Evolutionary conservation across 2,888 invertebrate genomes (phyloP).

Genomic region (Tipula vernalis): DNA sequence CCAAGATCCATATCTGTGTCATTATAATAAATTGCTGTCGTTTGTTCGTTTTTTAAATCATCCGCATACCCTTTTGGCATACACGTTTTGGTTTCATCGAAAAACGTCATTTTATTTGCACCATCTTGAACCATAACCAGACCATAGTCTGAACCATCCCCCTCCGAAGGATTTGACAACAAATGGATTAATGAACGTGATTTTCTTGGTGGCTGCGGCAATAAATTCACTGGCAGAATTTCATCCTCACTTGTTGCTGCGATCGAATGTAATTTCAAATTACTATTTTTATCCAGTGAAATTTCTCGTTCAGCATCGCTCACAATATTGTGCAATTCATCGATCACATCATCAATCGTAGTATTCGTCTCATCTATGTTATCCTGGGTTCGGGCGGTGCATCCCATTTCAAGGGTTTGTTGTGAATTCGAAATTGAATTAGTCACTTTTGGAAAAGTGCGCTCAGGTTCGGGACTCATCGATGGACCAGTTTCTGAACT

Average conservation of each 20-base stretch:
- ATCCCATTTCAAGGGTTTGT: not conserved
- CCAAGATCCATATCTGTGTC: slow-evolving; percentile 15
- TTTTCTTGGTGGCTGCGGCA: slow-evolving; percentile 70
- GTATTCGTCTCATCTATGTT: slow-evolving; percentile 37
- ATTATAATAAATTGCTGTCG: not conserved
- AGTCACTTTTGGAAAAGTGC: slow-evolving; percentile 28
- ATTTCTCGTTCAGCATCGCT: slow-evolving; percentile 68
- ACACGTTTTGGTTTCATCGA: slow-evolving; percentile 42
- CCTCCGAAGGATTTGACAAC: slow-evolving; percentile 47
- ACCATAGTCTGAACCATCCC: slow-evolving; percentile 33
- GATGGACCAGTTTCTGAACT: slow-evolving; percentile 63
- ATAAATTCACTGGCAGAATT: slow-evolving; percentile 63
- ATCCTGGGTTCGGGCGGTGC: not conserved
- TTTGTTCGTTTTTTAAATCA: not conserved
- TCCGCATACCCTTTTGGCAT: slow-evolving; percentile 15
- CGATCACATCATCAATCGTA: slow-evolving; percentile 78
- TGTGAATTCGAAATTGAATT: slow-evolving; percentile 13
- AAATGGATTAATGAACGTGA: slow-evolving; percentile 58
- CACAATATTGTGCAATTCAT: slow-evolving; percentile 71
- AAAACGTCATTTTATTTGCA: slow-evolving; percentile 40
- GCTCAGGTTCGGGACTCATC: slow-evolving; percentile 52
- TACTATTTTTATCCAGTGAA: slow-evolving; percentile 28
- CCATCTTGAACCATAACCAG: slow-evolving; percentile 39
- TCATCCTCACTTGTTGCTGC: slow-evolving; percentile 40
- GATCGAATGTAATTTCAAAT: slow-evolving; percentile 17